A percentile compares a stretch with the other conserved stretches of the same genome.
These are phyloP conservation scores for Okamejei kenojei DNA, from an alignment of 2,797 vertebrate genomes.

Conservation along the genomic window DNA sequence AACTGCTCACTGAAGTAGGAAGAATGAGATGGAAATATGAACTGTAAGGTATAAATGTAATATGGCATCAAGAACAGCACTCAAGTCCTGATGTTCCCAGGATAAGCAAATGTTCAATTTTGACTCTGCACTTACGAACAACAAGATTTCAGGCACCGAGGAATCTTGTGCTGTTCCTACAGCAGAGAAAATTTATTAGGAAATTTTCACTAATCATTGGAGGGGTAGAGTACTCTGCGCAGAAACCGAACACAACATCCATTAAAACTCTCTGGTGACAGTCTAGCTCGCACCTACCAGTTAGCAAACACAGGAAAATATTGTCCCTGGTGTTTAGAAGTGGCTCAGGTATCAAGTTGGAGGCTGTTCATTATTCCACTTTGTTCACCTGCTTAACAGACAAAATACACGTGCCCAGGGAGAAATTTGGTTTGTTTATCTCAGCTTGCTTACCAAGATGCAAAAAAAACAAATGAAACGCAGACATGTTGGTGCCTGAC, in stretches of 20 bases:
- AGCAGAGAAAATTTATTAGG: neutral
- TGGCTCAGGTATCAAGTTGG: constrained; percentile 6
- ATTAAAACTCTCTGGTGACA: neutral
- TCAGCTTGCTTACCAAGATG: neutral
- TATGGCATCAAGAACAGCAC: too few relatives aligned
- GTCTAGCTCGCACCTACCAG: neutral
- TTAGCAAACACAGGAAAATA: constrained; percentile 6
- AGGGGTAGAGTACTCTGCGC: neutral
- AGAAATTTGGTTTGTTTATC: neutral
- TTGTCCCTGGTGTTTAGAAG: neutral
- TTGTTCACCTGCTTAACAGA: neutral
- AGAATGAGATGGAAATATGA: neutral
- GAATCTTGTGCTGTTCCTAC: neutral
- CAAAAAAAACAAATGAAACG: neutral
- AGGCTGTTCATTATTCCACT: neutral
- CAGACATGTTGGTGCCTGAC: neutral
- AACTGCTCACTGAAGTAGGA: neutral
- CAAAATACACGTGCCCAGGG: neutral
- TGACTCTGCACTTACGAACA: too few relatives aligned
- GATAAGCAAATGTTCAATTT: too few relatives aligned
- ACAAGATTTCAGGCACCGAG: neutral
- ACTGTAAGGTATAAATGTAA: too few relatives aligned
- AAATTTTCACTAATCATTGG: neutral
- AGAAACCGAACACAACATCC: neutral
- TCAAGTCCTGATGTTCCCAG: too few relatives aligned